Percentiles rank a stretch among this genome's conserved stretches.
Evolutionary conservation across 2,888 invertebrate species (phyloP).

Genomic region (Miltochrista miniata): DNA sequence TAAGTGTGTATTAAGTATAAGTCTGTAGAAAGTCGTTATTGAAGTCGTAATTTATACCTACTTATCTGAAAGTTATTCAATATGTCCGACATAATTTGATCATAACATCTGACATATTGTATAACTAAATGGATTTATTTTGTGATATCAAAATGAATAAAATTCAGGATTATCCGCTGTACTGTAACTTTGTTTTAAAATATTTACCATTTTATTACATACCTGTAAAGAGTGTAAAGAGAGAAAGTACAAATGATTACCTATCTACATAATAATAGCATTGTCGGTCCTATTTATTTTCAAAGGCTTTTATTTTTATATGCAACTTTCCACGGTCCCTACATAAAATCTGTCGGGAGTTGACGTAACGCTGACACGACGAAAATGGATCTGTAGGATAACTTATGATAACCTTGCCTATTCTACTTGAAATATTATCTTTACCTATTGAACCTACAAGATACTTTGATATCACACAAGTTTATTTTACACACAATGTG

Average conservation of each 20-base stretch:
- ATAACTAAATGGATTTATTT: too few relatives aligned
- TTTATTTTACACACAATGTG: too few relatives aligned
- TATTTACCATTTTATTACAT: conserved; percentile 13
- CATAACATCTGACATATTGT: too few relatives aligned
- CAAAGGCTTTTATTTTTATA: conserved; percentile 57
- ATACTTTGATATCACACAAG: too few relatives aligned
- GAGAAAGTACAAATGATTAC: conserved; percentile 19
- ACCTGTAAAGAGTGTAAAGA: conserved; percentile 16
- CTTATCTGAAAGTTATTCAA: too few relatives aligned
- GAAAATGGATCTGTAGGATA: conserved; percentile 30
- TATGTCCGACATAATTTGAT: too few relatives aligned
- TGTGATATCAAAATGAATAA: too few relatives aligned
- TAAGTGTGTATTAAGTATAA: too few relatives aligned
- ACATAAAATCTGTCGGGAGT: conserved; percentile 41
- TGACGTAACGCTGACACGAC: conserved; percentile 46
- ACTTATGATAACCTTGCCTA: too few relatives aligned
- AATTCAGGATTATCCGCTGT: too few relatives aligned
- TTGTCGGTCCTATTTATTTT: conserved; percentile 42
- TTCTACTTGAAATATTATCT: conserved; percentile 1
- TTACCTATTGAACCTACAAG: neutral
- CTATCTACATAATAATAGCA: conserved; percentile 14
- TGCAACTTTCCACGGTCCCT: conserved; percentile 43
- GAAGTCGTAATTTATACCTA: too few relatives aligned
- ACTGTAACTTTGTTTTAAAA: conserved; percentile 12
- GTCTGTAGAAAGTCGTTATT: too few relatives aligned